Evolutionary conservation across 2,888 invertebrate genomes (phyloP), one percentile per base, ranked within the genome.

Genomic region (Synanthedon myopaeformis): DNA sequence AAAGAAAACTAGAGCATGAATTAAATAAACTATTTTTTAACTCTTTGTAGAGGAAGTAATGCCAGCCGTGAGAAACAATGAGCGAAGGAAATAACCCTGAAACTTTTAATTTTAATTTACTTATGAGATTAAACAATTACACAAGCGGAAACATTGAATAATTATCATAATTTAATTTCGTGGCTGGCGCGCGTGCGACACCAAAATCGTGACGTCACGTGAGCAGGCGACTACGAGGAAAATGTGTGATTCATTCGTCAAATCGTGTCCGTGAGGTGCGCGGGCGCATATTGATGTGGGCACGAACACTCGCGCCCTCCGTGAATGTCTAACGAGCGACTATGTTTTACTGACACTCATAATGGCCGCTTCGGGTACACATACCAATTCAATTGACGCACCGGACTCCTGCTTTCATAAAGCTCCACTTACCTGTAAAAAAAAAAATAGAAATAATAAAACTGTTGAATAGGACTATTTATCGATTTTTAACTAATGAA

Each of bases 151-250:
- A 74, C 70, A 72, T 70, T 66, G 61, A 59, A 53, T 68, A 68
- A 77, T 79, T 76, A 77, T 66, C 70, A 76, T 80, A 57, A 56
- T 55, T 58, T 71, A 71, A 77, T 79, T 76, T 78, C 66, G 73
- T 76, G 74, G 77, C 70, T 65, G 10, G 56, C 55, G 76, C 76
- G 78, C 84, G 83, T 83, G 85, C 81, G 79, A 80, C 82, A 76
- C 61, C 61, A 57, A 64, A 72, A 67, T 84, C 86, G 85, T 86
- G 86, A 83, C 82, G 83, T 85, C 86, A 85, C 84, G 82, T 79
- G 67, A 63, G 65, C 70, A 59, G 58, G 60, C 54, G 14, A 56
- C 59, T 56, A 56, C 75, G 68, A 70, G 69, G 76, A 76, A 77
- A 79, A 70, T 63, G 72, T 72, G 76, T 84, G 84, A 84, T 76